Base-by-base conservation (phyloP, 2,797 vertebrate species). In the Sciurus carolinensis region DNA sequence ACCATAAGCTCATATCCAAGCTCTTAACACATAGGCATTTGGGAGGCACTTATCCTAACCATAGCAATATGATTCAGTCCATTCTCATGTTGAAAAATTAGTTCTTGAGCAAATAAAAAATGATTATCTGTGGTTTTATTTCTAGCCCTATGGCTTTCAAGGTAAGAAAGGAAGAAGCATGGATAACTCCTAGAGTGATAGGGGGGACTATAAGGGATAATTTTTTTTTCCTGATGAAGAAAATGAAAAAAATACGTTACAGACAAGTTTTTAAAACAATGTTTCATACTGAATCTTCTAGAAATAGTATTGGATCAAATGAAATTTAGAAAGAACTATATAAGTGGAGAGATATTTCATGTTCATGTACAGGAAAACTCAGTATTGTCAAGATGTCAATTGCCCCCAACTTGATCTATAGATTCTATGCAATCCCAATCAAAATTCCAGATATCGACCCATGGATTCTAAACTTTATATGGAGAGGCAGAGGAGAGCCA, bases 161-260 rank as follows among this genome's bases (percentile, higher is more conserved):
- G 26, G 64, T 50, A 7, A 91, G 76, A 87, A 85, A 77, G 9
- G 5, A 72, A 52, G 47, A 84, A 5, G 3, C 73, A 44, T 20
- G n/a, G 62, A 88, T 73, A 39, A 85, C 57, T 57, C 15, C 54
- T 15, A 82, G 59, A 71, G 12, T 81, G 24, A 91, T 11, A 36
- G 75, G 9, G 26, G 42, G 47, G 44, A 71, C 59, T 52, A 15
- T 82, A 85, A 59, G 1, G 20, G 26, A 24, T 20, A 81, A 81
- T 73, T 90, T 84, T 82, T 84, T 82, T 94, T 84, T 87, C 33
- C 85, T 66, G n/a, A 89, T 57, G 8, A 62, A 47, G 22, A 82
- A 92, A 81, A 42, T 36, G 84, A 76, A 44, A 36, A 87, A 91
- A 82, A 91, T 52, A 75, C 64, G 57, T 12, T n/a, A 39, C 57